Evolutionary conservation across 2,797 vertebrate genomes (phyloP), one percentile per base, ranked within the genome.

Genomic region (Pangasius sanitwongsei): DNA sequence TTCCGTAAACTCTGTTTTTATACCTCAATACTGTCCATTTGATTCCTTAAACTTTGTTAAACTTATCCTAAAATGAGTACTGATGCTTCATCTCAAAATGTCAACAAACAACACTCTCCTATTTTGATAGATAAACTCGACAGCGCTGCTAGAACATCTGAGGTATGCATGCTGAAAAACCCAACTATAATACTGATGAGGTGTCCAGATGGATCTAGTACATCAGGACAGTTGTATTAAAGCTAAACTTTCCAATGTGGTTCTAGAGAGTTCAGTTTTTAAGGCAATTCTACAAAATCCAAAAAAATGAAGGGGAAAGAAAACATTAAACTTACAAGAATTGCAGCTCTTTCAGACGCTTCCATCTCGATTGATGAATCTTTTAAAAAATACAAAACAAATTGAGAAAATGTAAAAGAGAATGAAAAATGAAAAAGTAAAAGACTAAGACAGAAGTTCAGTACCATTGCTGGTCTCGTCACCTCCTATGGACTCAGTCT

Each of bases 391-490:
- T 1, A 63, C 37, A 48, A 61, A 28, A 74, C 20, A 11, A 12
- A 41, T 12, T 6, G 2, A 75, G 50, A 34, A 74, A 25, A 61
- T 25, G 23, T 72, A 0, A 28, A 7, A 41, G 16, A 83, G 25
- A 12, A n/a, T 41, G 41, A 41, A 41, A 41, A 41, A 41, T 5
- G 41, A 34, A 2, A 80, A 6, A 44, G 12, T 65, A 65, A 16
- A 23, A 50, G 61, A 61, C 0, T 44, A 74, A 18, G 28, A 8
- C 48, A 18, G 25, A 78, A 31, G 48, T 31, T 78, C 13, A 9
- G 7, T 15, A 91, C 89, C 93, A 97, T 97, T 96, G 11, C 96
- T 93, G 8, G 94, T 90, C 0, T 92, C 94, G 9, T 97, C 96
- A 0, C 95, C 93, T 2, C 93, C 95, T 0, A 91, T 93, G 1